Evolutionary conservation across 1,140 invertebrate genomes (phyloP).

Genomic region (Achatina immaculata): DNA sequence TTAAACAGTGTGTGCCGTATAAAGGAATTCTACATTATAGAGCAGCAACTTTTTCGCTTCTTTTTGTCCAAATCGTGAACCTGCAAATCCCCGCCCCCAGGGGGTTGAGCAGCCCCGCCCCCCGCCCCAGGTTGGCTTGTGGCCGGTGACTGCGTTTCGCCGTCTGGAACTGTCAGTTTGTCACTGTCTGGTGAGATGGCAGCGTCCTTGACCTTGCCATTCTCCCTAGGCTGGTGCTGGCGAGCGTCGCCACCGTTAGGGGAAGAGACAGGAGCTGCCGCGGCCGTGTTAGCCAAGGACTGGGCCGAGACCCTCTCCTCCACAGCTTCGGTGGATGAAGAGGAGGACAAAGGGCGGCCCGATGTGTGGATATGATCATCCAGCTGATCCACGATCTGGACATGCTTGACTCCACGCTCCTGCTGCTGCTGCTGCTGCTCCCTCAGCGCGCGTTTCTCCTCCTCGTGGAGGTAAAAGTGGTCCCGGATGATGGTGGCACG

Average conservation of each 20-base stretch:
- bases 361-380: conserved; percentile 2
- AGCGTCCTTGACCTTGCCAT: conserved; percentile 36
- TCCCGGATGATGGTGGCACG: conserved; percentile 69
- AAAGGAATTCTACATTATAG: background rate
- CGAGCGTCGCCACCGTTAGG: conserved; percentile 3
- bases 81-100: background rate
- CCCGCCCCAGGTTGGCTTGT: background rate
- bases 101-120: conserved; percentile 1
- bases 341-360: background rate
- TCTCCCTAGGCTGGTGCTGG: conserved; percentile 32
- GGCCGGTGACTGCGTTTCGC: conserved; percentile 12
- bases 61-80: conserved; percentile 39
- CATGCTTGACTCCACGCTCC: conserved; percentile 5
- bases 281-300: conserved; percentile 9
- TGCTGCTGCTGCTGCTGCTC: conserved; percentile 30
- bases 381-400: conserved; percentile 12
- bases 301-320: conserved; percentile 40
- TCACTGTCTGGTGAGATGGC: conserved; percentile 34
- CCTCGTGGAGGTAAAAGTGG: conserved; percentile 60
- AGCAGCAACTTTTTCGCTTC: conserved; percentile 32
- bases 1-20: background rate
- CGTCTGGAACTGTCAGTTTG: conserved; percentile 32
- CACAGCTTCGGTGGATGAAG: background rate
- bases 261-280: background rate
- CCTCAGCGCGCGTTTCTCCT: conserved; percentile 30